phyloP scores from a whole-genome alignment of 2,888 invertebrate species.

The Eledone cirrhosa region DNA sequence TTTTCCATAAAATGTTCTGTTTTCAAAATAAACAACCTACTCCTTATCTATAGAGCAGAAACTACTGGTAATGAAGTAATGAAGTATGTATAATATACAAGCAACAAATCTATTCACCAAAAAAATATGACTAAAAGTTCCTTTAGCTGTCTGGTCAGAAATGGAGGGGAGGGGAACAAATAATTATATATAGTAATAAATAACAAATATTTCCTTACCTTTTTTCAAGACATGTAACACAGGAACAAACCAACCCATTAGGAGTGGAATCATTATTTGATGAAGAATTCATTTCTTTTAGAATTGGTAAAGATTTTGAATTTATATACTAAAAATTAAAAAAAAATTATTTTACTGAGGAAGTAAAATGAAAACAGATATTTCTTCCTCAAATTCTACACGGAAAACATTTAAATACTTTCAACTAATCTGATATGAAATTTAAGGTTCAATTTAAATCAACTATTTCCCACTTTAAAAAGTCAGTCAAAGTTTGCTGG shows the following conservation, averaged over 20 bases:
- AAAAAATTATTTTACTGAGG: no score
- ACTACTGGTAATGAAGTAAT: no score
- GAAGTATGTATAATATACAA: not conserved
- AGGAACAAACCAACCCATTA: conserved; percentile 55
- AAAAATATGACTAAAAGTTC: not conserved
- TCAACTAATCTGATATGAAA: no score
- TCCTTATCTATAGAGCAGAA: no score
- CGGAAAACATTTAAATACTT: no score
- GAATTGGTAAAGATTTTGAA: conserved; percentile 39
- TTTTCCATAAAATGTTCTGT: no score
- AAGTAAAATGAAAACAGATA: not conserved
- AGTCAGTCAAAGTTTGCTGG: no score
- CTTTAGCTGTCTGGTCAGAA: no score
- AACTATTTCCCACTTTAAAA: no score
- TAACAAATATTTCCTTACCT: conserved; percentile 42
- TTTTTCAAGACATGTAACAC: conserved; percentile 61
- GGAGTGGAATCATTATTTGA: conserved; percentile 47
- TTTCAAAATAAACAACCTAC: no score
- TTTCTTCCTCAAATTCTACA: no score
- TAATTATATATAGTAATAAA: not conserved
- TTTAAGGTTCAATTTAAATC: no score
- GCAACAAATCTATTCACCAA: not conserved
- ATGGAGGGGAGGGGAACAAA: not conserved
- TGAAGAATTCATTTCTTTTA: conserved; percentile 50
- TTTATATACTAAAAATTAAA: not conserved